Evolutionary conservation across 92 coral and sea anemone genomes (phyloP), one percentile per base, ranked within the genome.

Genomic region (Galaxea fascicularis): DNA sequence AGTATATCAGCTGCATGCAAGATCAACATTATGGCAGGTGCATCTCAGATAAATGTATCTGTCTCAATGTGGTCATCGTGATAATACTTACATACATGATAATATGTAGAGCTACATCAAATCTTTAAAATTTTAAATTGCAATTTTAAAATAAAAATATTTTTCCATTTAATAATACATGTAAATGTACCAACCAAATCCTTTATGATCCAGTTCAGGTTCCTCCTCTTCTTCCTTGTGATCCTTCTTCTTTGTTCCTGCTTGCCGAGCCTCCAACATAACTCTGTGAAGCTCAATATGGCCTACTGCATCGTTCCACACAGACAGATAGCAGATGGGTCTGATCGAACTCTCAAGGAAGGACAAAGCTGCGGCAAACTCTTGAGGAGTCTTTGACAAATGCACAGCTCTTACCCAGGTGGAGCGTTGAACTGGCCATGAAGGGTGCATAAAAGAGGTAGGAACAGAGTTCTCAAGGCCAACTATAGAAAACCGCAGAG

Each of bases 401-500:
- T 96, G 99, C 21, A 96, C 96, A 39, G 99, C 98, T 64, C 92
- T 85, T 8, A 96, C 95, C 99, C 99, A 96, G 14, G 99, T 89
- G n/a, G 99, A 92, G 9, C 99, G 94, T 89, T 96, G 99, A 20
- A 96, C 52, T 4, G 99, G 98, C 99, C 99, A 96, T 7, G 87
- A 86, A 44, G 99, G 99, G 86, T 96, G 99, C 99, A 96, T 96
- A 73, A 96, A 96, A 21, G 99, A 87, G 3, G 96, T 66, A 18
- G 99, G 97, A n/a, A 96, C 86, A 47, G 90, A 88, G 73, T 92
- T 94, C 88, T 96, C 99, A 64, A 96, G 90, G 39, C 90, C 89
- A 28, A 94, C 98, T 21, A 96, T 82, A 31, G 99, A 93, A 67
- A 93, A 94, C 13, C 99, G 93, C n/a, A 96, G 77, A 62, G 98